Evolutionary conservation across 2,888 invertebrate species (phyloP).

Genomic region (Acleris emargana): DNA sequence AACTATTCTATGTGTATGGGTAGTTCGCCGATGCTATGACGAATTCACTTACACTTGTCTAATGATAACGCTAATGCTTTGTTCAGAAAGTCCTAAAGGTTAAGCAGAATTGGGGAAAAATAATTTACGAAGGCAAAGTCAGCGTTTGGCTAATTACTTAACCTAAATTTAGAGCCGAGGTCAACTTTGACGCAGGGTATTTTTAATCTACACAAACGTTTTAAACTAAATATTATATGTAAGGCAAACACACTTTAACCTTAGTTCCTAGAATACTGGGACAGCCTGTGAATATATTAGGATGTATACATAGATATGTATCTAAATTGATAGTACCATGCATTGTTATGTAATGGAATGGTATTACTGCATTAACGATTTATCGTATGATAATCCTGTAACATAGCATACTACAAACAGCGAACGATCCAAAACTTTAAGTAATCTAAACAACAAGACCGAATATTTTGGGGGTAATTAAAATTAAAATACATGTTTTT

Average conservation of each 20-base stretch:
- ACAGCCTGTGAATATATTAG: no score
- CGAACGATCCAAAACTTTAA: conserved; percentile 8
- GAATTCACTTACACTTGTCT: not conserved
- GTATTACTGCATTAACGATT: conserved; percentile 3
- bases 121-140: not conserved
- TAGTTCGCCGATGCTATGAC: no score
- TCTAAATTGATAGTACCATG: no score
- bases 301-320: no score
- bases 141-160: conserved; percentile 4
- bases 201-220: not conserved
- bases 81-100: not conserved
- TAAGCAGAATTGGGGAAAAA: not conserved
- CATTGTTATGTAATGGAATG: no score
- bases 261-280: no score
- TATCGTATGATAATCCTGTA: conserved; percentile 12
- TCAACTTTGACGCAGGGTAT: not conserved
- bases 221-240: not conserved
- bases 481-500: not conserved
- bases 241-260: no score
- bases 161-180: not conserved
- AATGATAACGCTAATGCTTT: not conserved
- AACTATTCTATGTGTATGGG: no score
- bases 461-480: not conserved
- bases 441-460: conserved; percentile 25
- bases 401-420: conserved; percentile 17